Base-by-base conservation (phyloP, 2,113 vertebrate species). In the Okapia johnstoni region DNA sequence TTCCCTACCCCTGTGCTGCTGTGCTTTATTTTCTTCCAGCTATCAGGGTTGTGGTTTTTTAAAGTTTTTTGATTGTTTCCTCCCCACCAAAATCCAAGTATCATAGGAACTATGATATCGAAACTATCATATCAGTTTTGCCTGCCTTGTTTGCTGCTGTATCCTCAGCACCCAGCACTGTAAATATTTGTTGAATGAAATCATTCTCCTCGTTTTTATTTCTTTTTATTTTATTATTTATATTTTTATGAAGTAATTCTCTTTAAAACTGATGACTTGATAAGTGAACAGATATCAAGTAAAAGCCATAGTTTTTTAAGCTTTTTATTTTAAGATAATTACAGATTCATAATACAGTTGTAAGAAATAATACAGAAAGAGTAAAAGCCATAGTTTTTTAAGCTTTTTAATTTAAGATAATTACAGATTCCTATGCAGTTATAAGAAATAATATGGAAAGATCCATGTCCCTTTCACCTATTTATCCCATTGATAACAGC, bases 261-360 rank as follows among this genome's bases (percentile, higher is more conserved):
- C 26, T 94, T 84, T 84, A 46, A 88, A 97, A 92, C 46, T 36
- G 33, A 61, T 93, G 15, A 33, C 48, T 85, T 93, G 23, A 48
- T 90, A 88, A 93, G 76, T 55, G 54, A 76, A 54, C 23, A 96
- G 23, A 80, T 76, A 58, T 5, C 50, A 84, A 88, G 26, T 94
- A 87, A 96, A 97, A 90, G n/a, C 15, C 16, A n/a, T 58, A 55
- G 48, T 54, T 96, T 93, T 93, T 93, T 79, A 77, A 96, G 30
- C 26, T 91, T 97, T 83, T 93, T 89, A 54, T 97, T 81, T 94
- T 89, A 60, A 90, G 23, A 54, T 76, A 48, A 81, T 86, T 90
- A 10, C 14, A 89, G 50, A 77, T 97, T 85, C 52, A 52, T 36
- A 83, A 83, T 81, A 46, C 36, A 91, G 2, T 83, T 89, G 2